These are phyloP conservation scores for Tylochromis polylepis DNA, from an alignment of 2,113 vertebrate species.

Conservation along the genomic window DNA sequence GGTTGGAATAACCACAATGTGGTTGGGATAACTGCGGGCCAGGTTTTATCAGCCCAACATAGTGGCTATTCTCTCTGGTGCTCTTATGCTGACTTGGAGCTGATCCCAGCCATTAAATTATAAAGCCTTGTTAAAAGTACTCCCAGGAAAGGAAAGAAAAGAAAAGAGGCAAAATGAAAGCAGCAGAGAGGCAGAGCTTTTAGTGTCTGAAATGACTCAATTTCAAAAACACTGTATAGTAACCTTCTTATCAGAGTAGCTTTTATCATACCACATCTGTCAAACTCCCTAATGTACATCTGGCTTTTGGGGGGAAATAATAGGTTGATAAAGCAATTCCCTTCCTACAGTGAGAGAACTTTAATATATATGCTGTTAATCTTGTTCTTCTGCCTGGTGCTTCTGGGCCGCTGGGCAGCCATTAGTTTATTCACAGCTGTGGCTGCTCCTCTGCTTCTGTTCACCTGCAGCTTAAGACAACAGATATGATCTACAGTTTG, in stretches of 20 bases:
- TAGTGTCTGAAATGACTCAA: background rate
- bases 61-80: background rate
- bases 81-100: background rate
- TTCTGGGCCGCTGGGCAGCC: slow-evolving; percentile 21
- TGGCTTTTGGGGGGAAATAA: background rate
- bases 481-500: slow-evolving; percentile 40
- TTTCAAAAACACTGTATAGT: background rate
- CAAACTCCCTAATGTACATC: background rate
- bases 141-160: background rate
- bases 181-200: background rate
- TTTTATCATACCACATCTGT: background rate
- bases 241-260: background rate
- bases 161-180: background rate
- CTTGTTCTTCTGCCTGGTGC: slow-evolving; percentile 19
- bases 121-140: background rate
- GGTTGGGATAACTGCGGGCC: background rate
- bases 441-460: background rate
- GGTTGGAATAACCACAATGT: rapidly evolving
- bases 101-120: background rate
- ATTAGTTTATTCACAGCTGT: slow-evolving; percentile 31
- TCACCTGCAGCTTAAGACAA: slow-evolving; percentile 47
- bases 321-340: background rate
- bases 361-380: slow-evolving; percentile 3
- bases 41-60: background rate
- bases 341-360: background rate